These are phyloP conservation scores for Ladona fulva DNA, from an alignment of 1,140 invertebrate genomes.

Conservation along the genomic window DNA sequence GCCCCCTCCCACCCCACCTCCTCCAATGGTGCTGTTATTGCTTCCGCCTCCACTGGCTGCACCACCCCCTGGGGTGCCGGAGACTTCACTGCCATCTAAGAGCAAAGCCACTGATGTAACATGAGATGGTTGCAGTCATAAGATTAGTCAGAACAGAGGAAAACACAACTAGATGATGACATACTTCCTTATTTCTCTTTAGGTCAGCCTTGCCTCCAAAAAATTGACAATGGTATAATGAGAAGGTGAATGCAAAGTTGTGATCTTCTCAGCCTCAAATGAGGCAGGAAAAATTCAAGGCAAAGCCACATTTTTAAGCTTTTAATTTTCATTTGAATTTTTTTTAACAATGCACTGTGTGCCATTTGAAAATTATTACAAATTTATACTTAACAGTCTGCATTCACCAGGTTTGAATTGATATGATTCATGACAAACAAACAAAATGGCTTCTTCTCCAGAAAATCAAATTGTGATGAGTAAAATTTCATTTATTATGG, in stretches of 20 bases:
- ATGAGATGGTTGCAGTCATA: neutral
- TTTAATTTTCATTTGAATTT: neutral
- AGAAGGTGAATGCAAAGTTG: neutral
- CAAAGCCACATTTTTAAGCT: neutral
- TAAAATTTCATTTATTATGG: too few relatives aligned
- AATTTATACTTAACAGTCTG: neutral
- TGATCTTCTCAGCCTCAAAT: neutral
- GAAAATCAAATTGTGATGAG: neutral
- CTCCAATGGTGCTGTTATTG: neutral
- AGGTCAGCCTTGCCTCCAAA: neutral
- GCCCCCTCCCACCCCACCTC: neutral
- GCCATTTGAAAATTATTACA: too few relatives aligned
- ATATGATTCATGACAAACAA: neutral
- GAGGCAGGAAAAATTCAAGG: neutral
- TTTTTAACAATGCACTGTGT: too few relatives aligned
- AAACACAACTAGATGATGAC: neutral
- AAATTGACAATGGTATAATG: slow-evolving; percentile 6
- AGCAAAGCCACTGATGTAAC: slow-evolving; percentile 9
- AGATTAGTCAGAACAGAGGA: neutral
- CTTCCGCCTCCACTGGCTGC: neutral
- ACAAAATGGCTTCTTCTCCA: neutral
- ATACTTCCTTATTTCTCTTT: neutral
- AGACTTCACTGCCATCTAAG: slow-evolving; percentile 13
- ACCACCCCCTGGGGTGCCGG: neutral
- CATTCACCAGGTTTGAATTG: slow-evolving; percentile 5